These are phyloP conservation scores for Seriola dumerili DNA, from an alignment of 2,113 vertebrate genomes.

Conservation along the genomic window DNA sequence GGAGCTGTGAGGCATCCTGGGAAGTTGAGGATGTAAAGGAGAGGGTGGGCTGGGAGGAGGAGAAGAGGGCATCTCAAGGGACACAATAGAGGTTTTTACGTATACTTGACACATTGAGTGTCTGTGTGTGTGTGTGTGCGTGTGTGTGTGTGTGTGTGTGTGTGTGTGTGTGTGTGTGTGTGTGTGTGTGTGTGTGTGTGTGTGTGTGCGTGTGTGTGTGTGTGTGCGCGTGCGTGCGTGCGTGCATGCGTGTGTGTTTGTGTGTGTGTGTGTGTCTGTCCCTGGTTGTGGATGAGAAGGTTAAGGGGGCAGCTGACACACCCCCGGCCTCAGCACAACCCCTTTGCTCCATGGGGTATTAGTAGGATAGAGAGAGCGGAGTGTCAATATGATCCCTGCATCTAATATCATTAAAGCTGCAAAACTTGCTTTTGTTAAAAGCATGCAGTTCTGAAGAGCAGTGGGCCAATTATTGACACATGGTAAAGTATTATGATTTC, in stretches of 20 bases:
- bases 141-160: slow-evolving; percentile 20
- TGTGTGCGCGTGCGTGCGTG: too few species aligned
- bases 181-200: slow-evolving; percentile 33
- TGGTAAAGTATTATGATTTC: not conserved
- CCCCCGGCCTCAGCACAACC: slow-evolving; percentile 49
- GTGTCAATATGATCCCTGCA: slow-evolving; percentile 37
- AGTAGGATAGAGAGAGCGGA: slow-evolving; percentile 33
- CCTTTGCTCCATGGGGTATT: slow-evolving; percentile 68
- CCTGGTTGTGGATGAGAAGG: slow-evolving; percentile 43
- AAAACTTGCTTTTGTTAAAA: slow-evolving; percentile 20
- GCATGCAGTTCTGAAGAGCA: not conserved
- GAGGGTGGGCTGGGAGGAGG: slow-evolving; percentile 13
- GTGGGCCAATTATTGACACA: not conserved
- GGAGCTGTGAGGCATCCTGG: slow-evolving; percentile 48
- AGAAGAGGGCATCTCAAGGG: slow-evolving; percentile 49
- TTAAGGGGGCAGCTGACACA: slow-evolving; percentile 62
- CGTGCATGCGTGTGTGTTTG: too few species aligned
- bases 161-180: slow-evolving; percentile 30
- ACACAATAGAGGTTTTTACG: slow-evolving; percentile 66
- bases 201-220: slow-evolving; percentile 32
- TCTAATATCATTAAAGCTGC: slow-evolving; percentile 41
- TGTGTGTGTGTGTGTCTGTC: slow-evolving; percentile 11
- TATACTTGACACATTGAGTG: slow-evolving; percentile 54
- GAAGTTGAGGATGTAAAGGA: slow-evolving; percentile 42
- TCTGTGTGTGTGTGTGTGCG: slow-evolving; percentile 25